Evolutionary conservation across 92 coral and sea anemone genomes (phyloP).

Genomic region (Porites divaricata): DNA sequence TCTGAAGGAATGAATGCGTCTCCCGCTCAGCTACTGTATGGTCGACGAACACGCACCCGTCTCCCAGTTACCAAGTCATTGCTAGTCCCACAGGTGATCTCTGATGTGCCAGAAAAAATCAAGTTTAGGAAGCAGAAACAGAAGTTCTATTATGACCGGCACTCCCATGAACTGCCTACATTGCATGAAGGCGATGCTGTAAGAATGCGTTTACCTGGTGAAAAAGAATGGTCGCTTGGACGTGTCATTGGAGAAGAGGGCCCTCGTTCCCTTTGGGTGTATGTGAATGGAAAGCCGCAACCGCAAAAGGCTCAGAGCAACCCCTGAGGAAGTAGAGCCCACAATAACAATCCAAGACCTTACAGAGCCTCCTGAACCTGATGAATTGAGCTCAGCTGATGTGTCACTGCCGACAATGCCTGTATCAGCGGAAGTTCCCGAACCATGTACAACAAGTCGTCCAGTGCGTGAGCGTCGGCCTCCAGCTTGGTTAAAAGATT

Average conservation of each 20-base stretch:
- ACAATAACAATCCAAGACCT: not conserved
- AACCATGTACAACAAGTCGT: slow-evolving; percentile 10
- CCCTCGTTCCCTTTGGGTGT: slow-evolving; percentile 25
- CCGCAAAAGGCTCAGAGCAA: slow-evolving; percentile 22
- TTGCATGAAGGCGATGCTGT: slow-evolving; percentile 30
- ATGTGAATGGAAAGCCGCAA: slow-evolving; percentile 25
- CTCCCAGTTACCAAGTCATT: slow-evolving; percentile 44
- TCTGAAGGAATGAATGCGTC: too few relatives aligned
- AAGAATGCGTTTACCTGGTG: slow-evolving; percentile 45
- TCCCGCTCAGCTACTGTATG: too few relatives aligned
- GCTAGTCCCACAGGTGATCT: slow-evolving; percentile 19
- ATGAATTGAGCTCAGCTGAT: too few relatives aligned
- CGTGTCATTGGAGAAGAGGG: slow-evolving; percentile 44
- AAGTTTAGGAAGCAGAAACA: slow-evolving; percentile 29
- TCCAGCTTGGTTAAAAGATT: slow-evolving; percentile 28
- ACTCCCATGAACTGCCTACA: slow-evolving; percentile 35
- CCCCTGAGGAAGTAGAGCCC: slow-evolving; percentile 14
- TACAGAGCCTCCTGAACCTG: slow-evolving; percentile 3
- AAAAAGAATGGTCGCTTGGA: slow-evolving; percentile 38
- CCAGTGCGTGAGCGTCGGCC: slow-evolving; percentile 15
- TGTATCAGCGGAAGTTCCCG: slow-evolving; percentile 15
- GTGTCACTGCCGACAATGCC: too few relatives aligned
- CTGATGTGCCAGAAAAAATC: slow-evolving; percentile 19
- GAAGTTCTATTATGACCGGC: slow-evolving; percentile 36
- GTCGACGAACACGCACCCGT: slow-evolving; percentile 49